Percentiles rank a stretch among this genome's conserved stretches.
These are phyloP conservation scores for Erethizon dorsatum DNA, from an alignment of 2,797 vertebrate genomes.

Conservation along the genomic window DNA sequence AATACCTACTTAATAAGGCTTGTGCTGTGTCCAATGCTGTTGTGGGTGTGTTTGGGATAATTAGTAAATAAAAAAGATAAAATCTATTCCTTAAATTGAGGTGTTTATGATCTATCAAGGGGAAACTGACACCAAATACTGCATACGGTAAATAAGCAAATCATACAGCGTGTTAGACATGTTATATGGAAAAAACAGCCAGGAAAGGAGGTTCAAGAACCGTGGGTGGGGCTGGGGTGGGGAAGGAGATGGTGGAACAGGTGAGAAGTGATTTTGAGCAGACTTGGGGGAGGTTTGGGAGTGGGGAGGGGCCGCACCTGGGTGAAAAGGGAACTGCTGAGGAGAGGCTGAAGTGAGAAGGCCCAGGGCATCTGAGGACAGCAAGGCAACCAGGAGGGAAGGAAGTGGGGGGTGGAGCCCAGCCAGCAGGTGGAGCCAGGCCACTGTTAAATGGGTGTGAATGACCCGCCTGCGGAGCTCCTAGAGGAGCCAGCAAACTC, in stretches of 20 bases:
- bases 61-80: neutral
- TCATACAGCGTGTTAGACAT: neutral
- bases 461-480: neutral
- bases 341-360: neutral
- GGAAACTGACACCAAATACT: neutral
- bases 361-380: neutral
- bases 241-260: neutral
- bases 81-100: neutral
- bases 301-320: fast-evolving
- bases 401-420: neutral
- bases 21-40: neutral
- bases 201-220: neutral
- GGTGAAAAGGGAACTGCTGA: neutral
- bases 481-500: neutral
- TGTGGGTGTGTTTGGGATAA: neutral
- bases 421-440: neutral
- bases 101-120: neutral
- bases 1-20: neutral
- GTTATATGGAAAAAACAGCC: neutral
- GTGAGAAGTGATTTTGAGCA: neutral
- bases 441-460: fast-evolving
- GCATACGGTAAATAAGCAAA: neutral
- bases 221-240: no score
- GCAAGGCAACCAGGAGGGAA: neutral
- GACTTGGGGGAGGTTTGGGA: neutral